Evolutionary conservation across 2,797 vertebrate genomes (phyloP).

Genomic region (Tragelaphus eurycerus): DNA sequence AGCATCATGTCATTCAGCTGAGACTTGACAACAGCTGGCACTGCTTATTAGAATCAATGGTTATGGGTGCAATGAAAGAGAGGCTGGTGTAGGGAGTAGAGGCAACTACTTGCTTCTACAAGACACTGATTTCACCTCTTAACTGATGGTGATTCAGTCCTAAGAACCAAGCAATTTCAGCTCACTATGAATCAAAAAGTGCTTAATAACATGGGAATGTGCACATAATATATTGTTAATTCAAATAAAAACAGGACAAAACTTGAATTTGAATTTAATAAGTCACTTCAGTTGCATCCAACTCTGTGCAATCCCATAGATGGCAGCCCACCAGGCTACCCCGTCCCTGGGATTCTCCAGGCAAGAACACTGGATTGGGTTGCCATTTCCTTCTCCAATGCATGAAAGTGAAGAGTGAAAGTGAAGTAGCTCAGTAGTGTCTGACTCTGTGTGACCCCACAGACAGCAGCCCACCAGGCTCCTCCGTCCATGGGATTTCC

Average conservation of each 20-base stretch:
- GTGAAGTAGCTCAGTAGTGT: too few relatives aligned
- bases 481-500: too few relatives aligned
- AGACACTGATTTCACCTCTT: neutral
- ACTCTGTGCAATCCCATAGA: too few relatives aligned
- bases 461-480: too few relatives aligned
- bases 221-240: neutral
- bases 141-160: neutral
- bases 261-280: slow-evolving; percentile 11
- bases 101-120: neutral
- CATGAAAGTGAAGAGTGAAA: too few relatives aligned
- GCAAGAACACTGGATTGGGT: too few relatives aligned
- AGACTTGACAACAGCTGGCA: neutral
- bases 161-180: neutral
- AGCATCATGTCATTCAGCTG: neutral
- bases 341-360: too few relatives aligned
- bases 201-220: neutral
- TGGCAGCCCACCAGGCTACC: too few relatives aligned
- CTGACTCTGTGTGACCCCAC: too few relatives aligned
- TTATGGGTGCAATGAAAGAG: neutral
- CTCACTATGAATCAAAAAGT: neutral
- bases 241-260: neutral
- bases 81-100: neutral
- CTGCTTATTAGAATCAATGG: neutral
- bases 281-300: too few relatives aligned
- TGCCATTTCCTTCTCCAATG: too few relatives aligned